Evolutionary conservation across 2,113 vertebrate species (phyloP).

Genomic region (Sinosuthora webbiana): DNA sequence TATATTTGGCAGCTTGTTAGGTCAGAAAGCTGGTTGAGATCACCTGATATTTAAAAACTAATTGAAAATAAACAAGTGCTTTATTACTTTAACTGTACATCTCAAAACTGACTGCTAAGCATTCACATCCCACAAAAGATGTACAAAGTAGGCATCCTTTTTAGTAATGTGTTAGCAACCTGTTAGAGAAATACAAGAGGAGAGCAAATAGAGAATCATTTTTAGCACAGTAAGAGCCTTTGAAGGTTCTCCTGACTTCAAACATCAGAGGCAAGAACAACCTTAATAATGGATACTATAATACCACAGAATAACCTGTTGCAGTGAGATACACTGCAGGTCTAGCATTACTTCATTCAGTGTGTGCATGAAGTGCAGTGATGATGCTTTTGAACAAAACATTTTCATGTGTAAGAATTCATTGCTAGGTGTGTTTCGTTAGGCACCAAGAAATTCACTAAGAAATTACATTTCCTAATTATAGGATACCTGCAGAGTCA

Average conservation of each 20-base stretch:
- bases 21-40: background rate
- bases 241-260: background rate
- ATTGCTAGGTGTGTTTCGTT: background rate
- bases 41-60: background rate
- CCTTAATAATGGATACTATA: background rate
- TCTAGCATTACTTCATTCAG: background rate
- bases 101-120: background rate
- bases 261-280: background rate
- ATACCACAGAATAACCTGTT: background rate
- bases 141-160: background rate
- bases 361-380: background rate
- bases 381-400: background rate
- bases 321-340: background rate
- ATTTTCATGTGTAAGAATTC: background rate
- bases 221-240: background rate
- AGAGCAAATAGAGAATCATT: background rate
- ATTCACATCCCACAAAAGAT: background rate
- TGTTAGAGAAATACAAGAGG: background rate
- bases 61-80: background rate
- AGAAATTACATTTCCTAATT: background rate
- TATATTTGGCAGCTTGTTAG: background rate
- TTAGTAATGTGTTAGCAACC: background rate
- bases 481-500: slow-evolving; percentile 1
- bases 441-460: background rate
- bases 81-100: background rate